Evolutionary conservation across 2,888 invertebrate genomes (phyloP).

Genomic region (Cephus nigrinus): DNA sequence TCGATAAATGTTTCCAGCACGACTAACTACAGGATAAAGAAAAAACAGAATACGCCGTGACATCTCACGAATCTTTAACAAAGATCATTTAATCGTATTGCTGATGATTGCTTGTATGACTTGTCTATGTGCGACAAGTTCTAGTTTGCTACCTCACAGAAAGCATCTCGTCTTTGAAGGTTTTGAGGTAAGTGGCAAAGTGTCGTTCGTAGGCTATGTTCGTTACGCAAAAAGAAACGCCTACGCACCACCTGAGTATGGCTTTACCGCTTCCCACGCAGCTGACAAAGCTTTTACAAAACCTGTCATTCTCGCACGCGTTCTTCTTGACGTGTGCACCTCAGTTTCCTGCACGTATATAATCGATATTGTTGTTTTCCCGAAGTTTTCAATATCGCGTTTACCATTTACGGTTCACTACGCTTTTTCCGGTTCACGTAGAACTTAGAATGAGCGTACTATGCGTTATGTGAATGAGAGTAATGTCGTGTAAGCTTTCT

Average conservation of each 20-base stretch:
- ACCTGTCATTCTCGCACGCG: constrained; percentile 3
- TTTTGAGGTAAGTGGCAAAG: constrained; percentile 16
- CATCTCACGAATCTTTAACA: background rate
- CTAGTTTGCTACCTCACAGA: background rate
- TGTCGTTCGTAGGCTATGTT: constrained; percentile 11
- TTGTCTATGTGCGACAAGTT: background rate
- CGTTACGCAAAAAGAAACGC: constrained; percentile 19
- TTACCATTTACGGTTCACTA: background rate
- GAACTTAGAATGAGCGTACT: background rate
- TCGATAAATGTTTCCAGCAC: background rate
- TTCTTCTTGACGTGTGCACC: background rate
- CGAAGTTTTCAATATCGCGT: background rate
- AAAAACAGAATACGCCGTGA: background rate
- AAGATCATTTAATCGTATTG: background rate
- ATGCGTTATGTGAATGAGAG: background rate
- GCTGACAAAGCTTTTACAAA: constrained; percentile 16
- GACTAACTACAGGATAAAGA: background rate
- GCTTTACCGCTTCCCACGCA: constrained; percentile 21
- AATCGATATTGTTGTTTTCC: background rate
- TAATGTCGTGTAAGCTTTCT: background rate
- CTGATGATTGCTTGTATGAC: background rate
- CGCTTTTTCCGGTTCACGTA: background rate
- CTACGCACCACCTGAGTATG: constrained; percentile 18
- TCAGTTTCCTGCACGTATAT: background rate
- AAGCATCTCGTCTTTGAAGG: background rate